Base-by-base conservation (phyloP, 1,140 invertebrate genomes). In the Rhopalosiphum maidis region DNA sequence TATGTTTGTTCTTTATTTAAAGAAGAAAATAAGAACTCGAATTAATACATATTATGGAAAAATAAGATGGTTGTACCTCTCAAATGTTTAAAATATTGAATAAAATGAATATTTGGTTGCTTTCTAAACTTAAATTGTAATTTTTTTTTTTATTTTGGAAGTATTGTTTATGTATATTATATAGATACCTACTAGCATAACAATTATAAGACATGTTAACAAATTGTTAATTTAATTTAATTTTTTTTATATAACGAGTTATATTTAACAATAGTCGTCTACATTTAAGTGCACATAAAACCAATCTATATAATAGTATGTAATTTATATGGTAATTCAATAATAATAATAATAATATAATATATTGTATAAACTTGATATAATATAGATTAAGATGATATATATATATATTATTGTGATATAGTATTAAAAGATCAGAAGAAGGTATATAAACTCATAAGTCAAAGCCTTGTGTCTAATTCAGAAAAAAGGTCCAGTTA, bases 371-470 rank as follows among this genome's bases (percentile, higher is more conserved):
- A 55, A 25, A 1, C 54, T 25, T 23, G 23, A 55, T 55, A 55
- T 25, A 55, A 55, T 60, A 68, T 30, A 68, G 30, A 68, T 30
- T 68, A 68, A 30, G 60, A n/a, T 85, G 60, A n/a, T 85, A 43
- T 43, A 37, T 7, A 41, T 85, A 43, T 85, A 87, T 87, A 43
- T 85, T 85, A 85, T 85, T n/a, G 41, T 9, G 23, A 87, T 48
- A 87, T 86, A 86, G 3, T n/a, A 88, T 30, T 22, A 21, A 48
- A 88, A 88, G 6, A 88, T 88, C 86, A 89, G 48, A 89, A 51
- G 37, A 89, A 89, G 6, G 35, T 54, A 88, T 18, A 88, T n/a
- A 88, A 88, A 88, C 23, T 43, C 85, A 37, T 83, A 43, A 85
- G 83, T 87, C 30, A n/a, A n/a, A 88, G 43, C 25, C 22, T 89